Evolutionary conservation across 2,888 invertebrate species (phyloP), one percentile per base, ranked within the genome.

Genomic region (Drosophila mayaguana): DNA sequence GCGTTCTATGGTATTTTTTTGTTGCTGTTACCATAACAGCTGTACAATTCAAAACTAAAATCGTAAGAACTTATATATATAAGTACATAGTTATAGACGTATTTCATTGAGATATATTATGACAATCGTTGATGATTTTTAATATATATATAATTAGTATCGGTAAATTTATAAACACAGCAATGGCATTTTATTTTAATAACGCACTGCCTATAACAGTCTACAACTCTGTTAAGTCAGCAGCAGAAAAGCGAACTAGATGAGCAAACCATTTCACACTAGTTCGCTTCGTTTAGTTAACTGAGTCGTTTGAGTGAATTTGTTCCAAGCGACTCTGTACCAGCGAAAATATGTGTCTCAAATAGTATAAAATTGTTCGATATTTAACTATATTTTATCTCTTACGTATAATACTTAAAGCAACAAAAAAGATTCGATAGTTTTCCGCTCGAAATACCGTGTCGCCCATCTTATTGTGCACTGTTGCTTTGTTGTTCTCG

Each of bases 331-430:
- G 20, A 42, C 25, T 34, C 40, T 25, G 51, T 48, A 63, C 18
- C 42, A 42, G 61, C 46, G 36, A 25, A 73, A 76, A 63, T 62
- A 70, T 80, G 86, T 82, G 75, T 72, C 67, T 81, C 77, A 77
- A 74, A 70, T 75, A 70, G 72, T 66, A 71, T 59, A 66, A 66
- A 75, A 70, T 67, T 67, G 48, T 63, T 66, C 60, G 57, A 72
- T 73, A 83, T 80, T 66, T 63, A 61, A 83, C 69, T 83, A 71
- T 53, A 28, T 38, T 36, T 67, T 53, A 63, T 67, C 43, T 63
- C 46, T 63, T 71, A 59, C 51, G 75, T 70, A 60, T 38, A 4
- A 61, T 61, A 54, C 62, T 55, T 38, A 51, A 59, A 53, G 20
- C 25, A 40, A 51, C 20, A 25, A 3, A 40, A 72, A 65, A 46